Conservation (phyloP, 2,888 invertebrate genomes). For the Ormyrus labotus region DNA sequence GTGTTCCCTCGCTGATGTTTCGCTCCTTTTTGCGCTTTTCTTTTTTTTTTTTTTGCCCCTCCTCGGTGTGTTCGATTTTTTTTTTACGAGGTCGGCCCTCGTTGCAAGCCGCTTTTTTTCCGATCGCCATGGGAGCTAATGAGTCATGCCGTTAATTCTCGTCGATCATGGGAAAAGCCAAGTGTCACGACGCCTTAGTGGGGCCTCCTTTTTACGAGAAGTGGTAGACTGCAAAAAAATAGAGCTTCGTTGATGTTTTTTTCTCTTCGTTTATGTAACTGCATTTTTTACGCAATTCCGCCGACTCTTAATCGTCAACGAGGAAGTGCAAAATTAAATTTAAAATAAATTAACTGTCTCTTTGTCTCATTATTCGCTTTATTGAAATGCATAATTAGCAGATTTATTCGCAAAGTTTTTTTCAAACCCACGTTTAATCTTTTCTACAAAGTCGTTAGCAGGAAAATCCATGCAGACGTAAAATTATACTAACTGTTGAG, state of each 20-base stretch:
- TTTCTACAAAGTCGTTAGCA: neutral
- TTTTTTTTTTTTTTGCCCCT: neutral
- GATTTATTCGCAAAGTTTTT: too few relatives aligned
- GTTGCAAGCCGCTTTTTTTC: too few relatives aligned
- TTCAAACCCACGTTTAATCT: too few relatives aligned
- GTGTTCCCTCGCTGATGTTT: slow-evolving; percentile 14
- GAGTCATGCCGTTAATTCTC: slow-evolving; percentile 1
- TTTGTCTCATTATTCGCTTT: too few relatives aligned
- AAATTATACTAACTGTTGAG: slow-evolving; percentile 9
- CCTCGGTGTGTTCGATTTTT: neutral
- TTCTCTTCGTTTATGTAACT: too few relatives aligned
- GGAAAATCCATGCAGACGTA: neutral
- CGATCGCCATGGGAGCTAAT: neutral
- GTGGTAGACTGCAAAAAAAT: slow-evolving; percentile 30
- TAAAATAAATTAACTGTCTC: too few relatives aligned
- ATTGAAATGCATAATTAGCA: too few relatives aligned
- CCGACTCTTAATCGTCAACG: too few relatives aligned
- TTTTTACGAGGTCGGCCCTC: neutral
- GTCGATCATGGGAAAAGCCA: neutral
- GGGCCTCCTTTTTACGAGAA: neutral
- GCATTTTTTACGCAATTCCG: too few relatives aligned
- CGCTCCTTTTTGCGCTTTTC: neutral
- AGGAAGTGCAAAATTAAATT: too few relatives aligned
- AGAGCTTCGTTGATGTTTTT: too few relatives aligned
- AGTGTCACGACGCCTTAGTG: neutral